Base-by-base conservation (phyloP, 2,888 invertebrate genomes). In the Xestia xanthographa region DNA sequence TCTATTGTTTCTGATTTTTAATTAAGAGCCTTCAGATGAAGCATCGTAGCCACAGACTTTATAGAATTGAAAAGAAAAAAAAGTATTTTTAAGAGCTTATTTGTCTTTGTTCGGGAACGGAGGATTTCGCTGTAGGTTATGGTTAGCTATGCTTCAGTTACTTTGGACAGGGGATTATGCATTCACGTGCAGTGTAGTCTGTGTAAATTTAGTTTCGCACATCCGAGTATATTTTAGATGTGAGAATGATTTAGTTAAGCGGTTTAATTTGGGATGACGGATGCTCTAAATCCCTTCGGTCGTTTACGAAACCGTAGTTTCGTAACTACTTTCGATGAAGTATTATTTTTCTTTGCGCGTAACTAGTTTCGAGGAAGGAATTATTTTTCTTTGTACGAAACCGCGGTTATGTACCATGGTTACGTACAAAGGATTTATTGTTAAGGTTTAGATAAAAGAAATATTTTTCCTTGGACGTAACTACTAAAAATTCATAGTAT, bases 1-100 rank as follows among this genome's bases (percentile, higher is more conserved):
- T 84, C 91, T 85, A 91, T 92, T 92, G 92, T 92, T 88, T 86
- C 87, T 87, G 84, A 86, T 89, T 92, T 92, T 93, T 93, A 92
- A 93, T 92, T 93, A 92, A 91, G 90, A 90, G 79, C 86, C 86
- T 89, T 90, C 92, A 88, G 91, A 91, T 92, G 91, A 92, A 92
- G 91, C 90, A 89, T 90, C 86, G 89, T 79, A 68, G 77, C 86
- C 86, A 80, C 86, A 86, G 87, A 89, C 88, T 88, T 87, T 90
- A 87, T 81, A 83, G 84, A 87, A 89, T 86, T 88, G 82, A 82
- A 89, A 87, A 86, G 78, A 85, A 80, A 72, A 78, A 79, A 71
- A 74, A 29, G n/a, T 76, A 68, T 79, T 81, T 80, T 77, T 79
- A 79, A 85, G 72, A 86, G 88, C 86, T 86, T 88, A 88, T 89